A percentile compares a stretch with the other conserved stretches of the same genome.
phyloP scores from a whole-genome alignment of 1,140 invertebrate genomes.

The Zaprionus davidi region DNA sequence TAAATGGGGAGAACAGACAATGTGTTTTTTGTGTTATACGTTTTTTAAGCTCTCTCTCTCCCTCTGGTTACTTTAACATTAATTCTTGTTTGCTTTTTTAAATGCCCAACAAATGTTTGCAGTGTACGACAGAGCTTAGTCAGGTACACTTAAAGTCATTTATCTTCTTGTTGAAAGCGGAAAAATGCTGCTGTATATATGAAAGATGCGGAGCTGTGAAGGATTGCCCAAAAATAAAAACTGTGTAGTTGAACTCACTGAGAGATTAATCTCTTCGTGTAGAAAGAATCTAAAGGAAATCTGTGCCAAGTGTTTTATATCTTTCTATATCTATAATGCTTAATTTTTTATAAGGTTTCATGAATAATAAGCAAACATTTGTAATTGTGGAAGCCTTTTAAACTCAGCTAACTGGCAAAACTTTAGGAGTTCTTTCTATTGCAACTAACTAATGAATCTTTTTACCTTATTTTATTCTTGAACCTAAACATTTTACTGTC shows the following conservation, averaged over 20 bases:
- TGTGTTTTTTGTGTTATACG: background rate
- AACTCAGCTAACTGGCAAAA: too few relatives aligned
- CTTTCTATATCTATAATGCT: background rate
- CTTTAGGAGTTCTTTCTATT: too few relatives aligned
- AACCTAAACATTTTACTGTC: too few relatives aligned
- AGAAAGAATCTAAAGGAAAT: background rate
- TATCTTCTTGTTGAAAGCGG: constrained; percentile 14
- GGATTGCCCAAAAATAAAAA: background rate
- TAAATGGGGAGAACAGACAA: constrained; percentile 53
- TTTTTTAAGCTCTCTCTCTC: constrained; percentile 9
- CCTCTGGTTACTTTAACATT: constrained; percentile 47
- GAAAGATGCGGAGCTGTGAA: background rate
- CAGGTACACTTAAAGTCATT: constrained; percentile 29
- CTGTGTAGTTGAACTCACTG: background rate
- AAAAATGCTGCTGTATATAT: background rate
- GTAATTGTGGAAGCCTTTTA: too few relatives aligned
- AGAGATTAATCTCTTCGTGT: background rate
- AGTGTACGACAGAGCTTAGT: constrained; percentile 17
- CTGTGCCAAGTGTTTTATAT: background rate
- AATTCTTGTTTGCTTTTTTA: constrained; percentile 66
- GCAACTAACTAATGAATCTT: too few relatives aligned
- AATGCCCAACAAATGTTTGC: constrained; percentile 61
- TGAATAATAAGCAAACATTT: background rate
- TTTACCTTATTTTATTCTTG: too few relatives aligned
- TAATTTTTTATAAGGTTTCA: background rate